Evolutionary conservation across 2,113 vertebrate species (phyloP).

Genomic region (Colossoma macropomum): DNA sequence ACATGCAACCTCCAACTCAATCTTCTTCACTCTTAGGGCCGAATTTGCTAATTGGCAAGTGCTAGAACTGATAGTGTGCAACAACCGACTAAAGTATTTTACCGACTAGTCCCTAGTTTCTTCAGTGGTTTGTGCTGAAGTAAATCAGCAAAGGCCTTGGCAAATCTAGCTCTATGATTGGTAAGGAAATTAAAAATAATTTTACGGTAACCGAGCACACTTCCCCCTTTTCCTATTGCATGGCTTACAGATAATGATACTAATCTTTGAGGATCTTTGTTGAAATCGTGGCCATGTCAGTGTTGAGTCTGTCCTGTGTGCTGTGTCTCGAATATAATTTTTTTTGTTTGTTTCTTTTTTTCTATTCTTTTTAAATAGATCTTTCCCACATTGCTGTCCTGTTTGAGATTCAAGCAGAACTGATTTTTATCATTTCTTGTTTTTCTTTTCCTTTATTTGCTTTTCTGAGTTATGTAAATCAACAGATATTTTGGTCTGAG

Average conservation of each 20-base stretch:
- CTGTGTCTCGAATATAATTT: slow-evolving; percentile 67
- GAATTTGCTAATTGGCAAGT: slow-evolving; percentile 9
- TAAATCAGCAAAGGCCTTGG: neutral
- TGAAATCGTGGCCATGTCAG: slow-evolving; percentile 60
- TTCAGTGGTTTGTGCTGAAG: neutral
- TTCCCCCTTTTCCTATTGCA: slow-evolving; percentile 69
- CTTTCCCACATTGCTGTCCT: slow-evolving; percentile 58
- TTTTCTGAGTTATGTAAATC: slow-evolving; percentile 56
- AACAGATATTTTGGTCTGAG: slow-evolving; percentile 51
- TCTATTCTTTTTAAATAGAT: slow-evolving; percentile 56
- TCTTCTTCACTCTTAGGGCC: neutral
- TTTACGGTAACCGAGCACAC: slow-evolving; percentile 56
- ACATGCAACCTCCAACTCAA: neutral
- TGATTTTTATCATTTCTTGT: slow-evolving; percentile 60
- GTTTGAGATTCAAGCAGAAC: slow-evolving; percentile 65
- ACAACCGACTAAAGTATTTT: neutral
- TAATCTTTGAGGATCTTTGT: slow-evolving; percentile 63
- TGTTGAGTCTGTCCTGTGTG: slow-evolving; percentile 74
- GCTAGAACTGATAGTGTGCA: neutral
- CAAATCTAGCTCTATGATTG: slow-evolving; percentile 44
- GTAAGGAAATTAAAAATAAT: neutral
- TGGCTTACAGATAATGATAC: slow-evolving; percentile 62
- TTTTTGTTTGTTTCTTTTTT: slow-evolving; percentile 11
- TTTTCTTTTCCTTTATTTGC: slow-evolving; percentile 20
- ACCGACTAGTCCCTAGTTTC: neutral